Conservation (phyloP, 2,888 invertebrate genomes). For the Heteromyza rotundicornis region DNA sequence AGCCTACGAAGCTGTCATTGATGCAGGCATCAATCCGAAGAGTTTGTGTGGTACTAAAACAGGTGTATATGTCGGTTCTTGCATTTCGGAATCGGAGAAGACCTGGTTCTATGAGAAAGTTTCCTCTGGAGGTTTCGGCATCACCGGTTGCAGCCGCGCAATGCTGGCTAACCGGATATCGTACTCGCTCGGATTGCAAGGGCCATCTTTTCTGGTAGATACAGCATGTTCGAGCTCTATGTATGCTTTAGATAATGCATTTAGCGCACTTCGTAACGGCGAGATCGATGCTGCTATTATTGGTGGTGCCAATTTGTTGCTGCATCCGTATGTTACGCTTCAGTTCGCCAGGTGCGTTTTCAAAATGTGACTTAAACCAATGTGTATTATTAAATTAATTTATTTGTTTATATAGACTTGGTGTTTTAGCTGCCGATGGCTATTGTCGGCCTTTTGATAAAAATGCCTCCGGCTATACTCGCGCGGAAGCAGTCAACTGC, state of each 20-base stretch:
- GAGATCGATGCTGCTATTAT: conserved; percentile 90
- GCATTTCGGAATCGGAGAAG: conserved; percentile 75
- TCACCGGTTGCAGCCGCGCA: conserved; percentile 81
- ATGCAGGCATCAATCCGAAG: conserved; percentile 75
- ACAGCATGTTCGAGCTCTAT: conserved; percentile 96
- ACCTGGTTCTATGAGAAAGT: conserved; percentile 74
- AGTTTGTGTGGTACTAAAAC: conserved; percentile 71
- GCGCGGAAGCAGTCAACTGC: conserved; percentile 80
- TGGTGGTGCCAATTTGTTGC: conserved; percentile 82
- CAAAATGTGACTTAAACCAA: neutral
- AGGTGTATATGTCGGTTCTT: conserved; percentile 77
- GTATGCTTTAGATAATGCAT: conserved; percentile 84
- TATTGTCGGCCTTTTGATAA: conserved; percentile 91
- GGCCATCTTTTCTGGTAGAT: conserved; percentile 88
- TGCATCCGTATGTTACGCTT: conserved; percentile 86
- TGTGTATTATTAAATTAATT: conserved; percentile 66
- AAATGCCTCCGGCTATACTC: conserved; percentile 79
- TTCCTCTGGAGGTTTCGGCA: conserved; percentile 64
- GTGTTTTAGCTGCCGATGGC: conserved; percentile 83
- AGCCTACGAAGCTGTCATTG: conserved; percentile 79
- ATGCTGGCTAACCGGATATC: conserved; percentile 93
- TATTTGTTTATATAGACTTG: conserved; percentile 67
- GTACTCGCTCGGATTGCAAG: conserved; percentile 84
- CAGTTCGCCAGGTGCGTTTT: conserved; percentile 79
- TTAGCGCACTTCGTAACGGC: conserved; percentile 76